phyloP scores from a whole-genome alignment of 1,140 invertebrate genomes.

The Zaprionus camerounensis region DNA sequence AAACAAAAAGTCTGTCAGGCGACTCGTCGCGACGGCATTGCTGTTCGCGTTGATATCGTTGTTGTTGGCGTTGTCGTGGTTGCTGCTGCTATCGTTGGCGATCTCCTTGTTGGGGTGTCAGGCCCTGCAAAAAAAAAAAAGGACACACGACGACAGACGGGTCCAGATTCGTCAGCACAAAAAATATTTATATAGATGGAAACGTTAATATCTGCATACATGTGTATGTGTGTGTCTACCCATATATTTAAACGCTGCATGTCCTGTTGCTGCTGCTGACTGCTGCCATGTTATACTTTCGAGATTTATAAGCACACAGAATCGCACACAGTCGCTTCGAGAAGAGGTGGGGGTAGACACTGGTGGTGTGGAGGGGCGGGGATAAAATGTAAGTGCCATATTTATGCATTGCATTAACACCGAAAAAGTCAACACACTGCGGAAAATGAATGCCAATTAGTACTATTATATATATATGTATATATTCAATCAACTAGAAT shows the following conservation, averaged over 20 bases:
- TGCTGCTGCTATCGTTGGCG: slow-evolving; percentile 34
- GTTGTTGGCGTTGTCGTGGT: slow-evolving; percentile 13
- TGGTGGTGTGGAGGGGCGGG: not conserved
- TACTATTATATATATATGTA: not conserved
- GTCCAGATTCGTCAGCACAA: slow-evolving; percentile 37
- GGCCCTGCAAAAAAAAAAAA: slow-evolving; percentile 17
- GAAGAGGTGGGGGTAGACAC: not conserved
- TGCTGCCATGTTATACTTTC: slow-evolving; percentile 48
- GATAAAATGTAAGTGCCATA: slow-evolving; percentile 44
- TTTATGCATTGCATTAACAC: slow-evolving; percentile 56
- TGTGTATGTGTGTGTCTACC: slow-evolving; percentile 10
- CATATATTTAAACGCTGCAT: slow-evolving; percentile 42
- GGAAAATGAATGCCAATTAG: not conserved
- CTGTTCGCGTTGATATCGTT: slow-evolving; percentile 25
- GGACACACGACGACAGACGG: slow-evolving; percentile 12
- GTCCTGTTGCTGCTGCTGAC: slow-evolving; percentile 43
- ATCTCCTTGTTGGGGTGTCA: slow-evolving; percentile 1
- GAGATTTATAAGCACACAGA: slow-evolving; percentile 46
- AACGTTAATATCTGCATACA: slow-evolving; percentile 6
- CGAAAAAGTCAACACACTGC: slow-evolving; percentile 17
- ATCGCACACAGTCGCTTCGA: not conserved
- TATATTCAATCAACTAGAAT: not conserved
- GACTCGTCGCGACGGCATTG: slow-evolving; percentile 3
- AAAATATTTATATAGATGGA: slow-evolving; percentile 15
- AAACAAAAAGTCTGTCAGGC: slow-evolving; percentile 69